Evolutionary conservation across 2,888 invertebrate species (phyloP).

Genomic region (Heliconius charithonia): DNA sequence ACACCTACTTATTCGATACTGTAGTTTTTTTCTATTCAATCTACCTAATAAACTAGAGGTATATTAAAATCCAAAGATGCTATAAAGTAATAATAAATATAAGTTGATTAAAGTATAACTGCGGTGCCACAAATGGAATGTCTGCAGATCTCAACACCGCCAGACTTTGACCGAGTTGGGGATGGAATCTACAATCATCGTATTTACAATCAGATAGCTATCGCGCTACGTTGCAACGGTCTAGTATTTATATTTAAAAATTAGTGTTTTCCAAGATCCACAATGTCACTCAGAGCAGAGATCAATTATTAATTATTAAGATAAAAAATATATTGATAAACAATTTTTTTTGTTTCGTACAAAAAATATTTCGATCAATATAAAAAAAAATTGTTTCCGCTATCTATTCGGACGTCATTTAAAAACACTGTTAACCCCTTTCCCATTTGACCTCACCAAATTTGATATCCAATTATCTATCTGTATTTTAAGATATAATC

Average conservation of each 20-base stretch:
- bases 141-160: not conserved
- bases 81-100: too few species aligned
- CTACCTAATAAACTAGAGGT: too few species aligned
- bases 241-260: not conserved
- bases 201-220: not conserved
- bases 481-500: conserved; percentile 48
- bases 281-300: not conserved
- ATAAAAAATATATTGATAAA: not conserved
- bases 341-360: not conserved
- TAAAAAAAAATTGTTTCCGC: conserved; percentile 26
- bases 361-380: not conserved
- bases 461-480: conserved; percentile 49
- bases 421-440: conserved; percentile 27
- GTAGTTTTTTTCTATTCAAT: too few species aligned
- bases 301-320: not conserved
- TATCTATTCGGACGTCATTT: conserved; percentile 39
- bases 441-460: conserved; percentile 44
- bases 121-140: not conserved
- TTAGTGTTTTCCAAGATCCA: not conserved
- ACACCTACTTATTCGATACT: too few species aligned
- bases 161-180: not conserved
- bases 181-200: not conserved
- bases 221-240: not conserved
- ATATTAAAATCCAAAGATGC: too few species aligned
- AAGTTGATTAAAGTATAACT: not conserved